phyloP scores from a whole-genome alignment of 2,113 vertebrate species.

The Thamnophis sirtalis region DNA sequence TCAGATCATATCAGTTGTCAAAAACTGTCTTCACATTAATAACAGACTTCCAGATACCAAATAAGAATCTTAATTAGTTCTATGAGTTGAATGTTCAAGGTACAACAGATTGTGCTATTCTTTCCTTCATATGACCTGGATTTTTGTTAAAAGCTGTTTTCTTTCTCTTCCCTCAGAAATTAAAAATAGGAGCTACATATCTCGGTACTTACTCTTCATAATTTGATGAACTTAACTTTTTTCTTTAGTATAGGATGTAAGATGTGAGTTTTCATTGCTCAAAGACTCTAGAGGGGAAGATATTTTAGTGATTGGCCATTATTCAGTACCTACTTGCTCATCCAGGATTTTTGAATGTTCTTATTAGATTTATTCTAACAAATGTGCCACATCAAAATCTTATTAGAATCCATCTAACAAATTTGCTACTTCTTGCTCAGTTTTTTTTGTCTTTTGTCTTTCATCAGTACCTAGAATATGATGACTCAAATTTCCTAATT shows the following conservation, averaged over 20 bases:
- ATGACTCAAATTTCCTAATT: neutral
- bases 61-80: neutral
- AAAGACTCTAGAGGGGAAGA: neutral
- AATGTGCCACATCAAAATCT: neutral
- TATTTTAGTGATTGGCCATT: neutral
- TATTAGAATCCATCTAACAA: neutral
- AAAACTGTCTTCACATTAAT: neutral
- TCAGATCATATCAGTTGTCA: neutral
- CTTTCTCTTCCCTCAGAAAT: slow-evolving; percentile 24
- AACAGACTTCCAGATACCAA: neutral
- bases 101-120: neutral
- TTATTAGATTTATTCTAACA: neutral
- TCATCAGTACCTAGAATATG: neutral
- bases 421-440: neutral
- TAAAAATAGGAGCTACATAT: neutral
- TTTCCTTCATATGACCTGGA: neutral
- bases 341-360: neutral
- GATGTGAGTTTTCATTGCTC: neutral
- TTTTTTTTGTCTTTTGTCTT: neutral
- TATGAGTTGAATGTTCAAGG: neutral
- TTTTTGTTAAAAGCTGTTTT: neutral
- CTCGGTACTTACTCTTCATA: neutral
- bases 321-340: neutral
- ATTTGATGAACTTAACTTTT: neutral
- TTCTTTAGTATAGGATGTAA: neutral